Percentiles rank a stretch among this genome's conserved stretches.
Conservation (phyloP, 23 tunicate genomes). For the Botrylloides violaceus region DNA sequence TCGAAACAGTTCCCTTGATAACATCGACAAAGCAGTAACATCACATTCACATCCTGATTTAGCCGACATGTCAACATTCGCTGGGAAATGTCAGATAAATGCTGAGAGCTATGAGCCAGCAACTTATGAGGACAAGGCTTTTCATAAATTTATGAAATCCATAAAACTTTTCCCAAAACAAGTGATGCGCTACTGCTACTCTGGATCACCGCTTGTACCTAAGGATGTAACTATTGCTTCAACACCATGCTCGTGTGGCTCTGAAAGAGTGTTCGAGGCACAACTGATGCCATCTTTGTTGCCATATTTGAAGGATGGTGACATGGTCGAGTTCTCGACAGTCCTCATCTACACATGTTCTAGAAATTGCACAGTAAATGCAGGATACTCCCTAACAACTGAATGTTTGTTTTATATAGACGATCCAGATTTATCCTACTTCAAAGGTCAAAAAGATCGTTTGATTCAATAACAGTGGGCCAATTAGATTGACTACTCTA, state of each 20-base stretch:
- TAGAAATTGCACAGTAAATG: constrained; percentile 15
- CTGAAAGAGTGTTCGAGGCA: constrained; percentile 17
- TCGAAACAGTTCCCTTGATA: neutral
- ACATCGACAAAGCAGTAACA: no score
- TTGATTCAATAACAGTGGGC: neutral
- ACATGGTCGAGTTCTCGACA: constrained; percentile 20
- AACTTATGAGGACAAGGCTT: constrained; percentile 8
- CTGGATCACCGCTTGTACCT: neutral
- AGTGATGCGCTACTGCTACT: constrained; percentile 13
- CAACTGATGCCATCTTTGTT: constrained; percentile 38
- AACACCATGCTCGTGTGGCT: constrained; percentile 20
- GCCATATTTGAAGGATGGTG: constrained; percentile 7
- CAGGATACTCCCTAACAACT: neutral
- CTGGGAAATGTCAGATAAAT: neutral
- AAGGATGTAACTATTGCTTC: neutral
- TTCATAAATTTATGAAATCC: constrained; percentile 34
- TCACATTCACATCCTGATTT: no score
- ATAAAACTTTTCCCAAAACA: constrained; percentile 13
- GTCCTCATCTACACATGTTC: constrained; percentile 32
- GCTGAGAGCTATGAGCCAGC: constrained; percentile 21
- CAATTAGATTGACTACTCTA: no score
- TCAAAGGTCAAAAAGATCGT: constrained; percentile 23
- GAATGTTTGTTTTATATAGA: constrained; percentile 16
- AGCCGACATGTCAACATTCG: neutral
- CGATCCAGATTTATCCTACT: constrained; percentile 43